Evolutionary conservation across 2,113 vertebrate species (phyloP).

Genomic region (Phaetusa simplex): DNA sequence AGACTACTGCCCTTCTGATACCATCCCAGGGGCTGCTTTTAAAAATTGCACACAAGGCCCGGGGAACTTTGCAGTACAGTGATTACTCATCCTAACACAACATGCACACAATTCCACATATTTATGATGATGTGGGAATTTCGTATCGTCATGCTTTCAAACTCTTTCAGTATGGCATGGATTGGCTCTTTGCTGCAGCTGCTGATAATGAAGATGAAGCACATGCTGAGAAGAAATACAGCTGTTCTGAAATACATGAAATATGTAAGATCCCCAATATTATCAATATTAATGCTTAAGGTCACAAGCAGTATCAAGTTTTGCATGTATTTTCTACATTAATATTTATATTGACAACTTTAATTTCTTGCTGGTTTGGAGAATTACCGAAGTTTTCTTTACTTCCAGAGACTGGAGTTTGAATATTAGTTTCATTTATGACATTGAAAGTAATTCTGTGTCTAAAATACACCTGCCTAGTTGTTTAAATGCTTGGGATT

Average conservation of each 20-base stretch:
- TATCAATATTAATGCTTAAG: neutral
- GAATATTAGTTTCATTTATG: neutral
- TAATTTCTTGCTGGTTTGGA: slow-evolving; percentile 29
- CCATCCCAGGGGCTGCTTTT: neutral
- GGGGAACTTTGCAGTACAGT: neutral
- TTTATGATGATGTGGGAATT: neutral
- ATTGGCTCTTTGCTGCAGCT: neutral
- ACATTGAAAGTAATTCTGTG: neutral
- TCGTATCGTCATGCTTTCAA: neutral
- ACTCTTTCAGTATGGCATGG: neutral
- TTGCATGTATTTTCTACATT: slow-evolving; percentile 24
- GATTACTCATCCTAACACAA: neutral
- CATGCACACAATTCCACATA: neutral
- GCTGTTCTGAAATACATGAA: neutral
- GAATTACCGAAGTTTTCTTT: slow-evolving; percentile 10
- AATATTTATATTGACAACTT: slow-evolving; percentile 30
- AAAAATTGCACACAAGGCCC: neutral
- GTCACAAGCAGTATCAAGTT: slow-evolving; percentile 17
- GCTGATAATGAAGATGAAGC: neutral
- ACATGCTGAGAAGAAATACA: slow-evolving; percentile 19
- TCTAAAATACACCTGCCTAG: neutral
- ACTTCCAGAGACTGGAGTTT: neutral
- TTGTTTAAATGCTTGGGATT: neutral
- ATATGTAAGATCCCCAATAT: slow-evolving; percentile 9
- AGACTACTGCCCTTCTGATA: neutral